phyloP scores from a whole-genome alignment of 2,113 vertebrate genomes.

The Taxidea taxus region DNA sequence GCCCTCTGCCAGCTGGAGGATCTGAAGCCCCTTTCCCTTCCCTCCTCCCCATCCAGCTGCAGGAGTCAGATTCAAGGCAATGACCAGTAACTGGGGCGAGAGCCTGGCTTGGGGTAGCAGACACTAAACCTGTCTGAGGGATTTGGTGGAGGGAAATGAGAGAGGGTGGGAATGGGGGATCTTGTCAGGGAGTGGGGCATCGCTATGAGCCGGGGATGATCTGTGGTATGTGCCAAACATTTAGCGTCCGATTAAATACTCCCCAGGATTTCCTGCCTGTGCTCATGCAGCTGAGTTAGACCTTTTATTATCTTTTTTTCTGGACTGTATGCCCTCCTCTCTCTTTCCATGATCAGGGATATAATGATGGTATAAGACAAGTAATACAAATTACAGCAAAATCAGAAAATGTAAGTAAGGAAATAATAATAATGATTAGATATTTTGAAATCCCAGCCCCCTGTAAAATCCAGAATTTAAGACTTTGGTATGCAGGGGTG shows the following conservation, averaged over 20 bases:
- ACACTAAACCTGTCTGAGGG: neutral
- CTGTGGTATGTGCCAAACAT: neutral
- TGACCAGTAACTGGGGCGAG: neutral
- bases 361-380: neutral
- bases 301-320: neutral
- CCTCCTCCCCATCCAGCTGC: too few relatives aligned
- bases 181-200: neutral
- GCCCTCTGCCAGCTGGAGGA: neutral
- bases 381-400: neutral
- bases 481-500: neutral
- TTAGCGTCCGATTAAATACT: neutral
- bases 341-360: neutral
- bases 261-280: neutral
- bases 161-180: neutral
- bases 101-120: neutral
- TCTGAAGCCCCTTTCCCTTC: neutral
- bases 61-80: neutral
- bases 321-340: neutral
- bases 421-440: neutral
- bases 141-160: neutral
- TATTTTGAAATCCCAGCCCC: neutral
- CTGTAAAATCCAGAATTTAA: neutral
- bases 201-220: too few relatives aligned
- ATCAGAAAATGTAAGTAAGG: neutral
- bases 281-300: neutral